These are phyloP conservation scores for Climacteris rufus DNA, from an alignment of 2,113 vertebrate genomes.

Conservation along the genomic window DNA sequence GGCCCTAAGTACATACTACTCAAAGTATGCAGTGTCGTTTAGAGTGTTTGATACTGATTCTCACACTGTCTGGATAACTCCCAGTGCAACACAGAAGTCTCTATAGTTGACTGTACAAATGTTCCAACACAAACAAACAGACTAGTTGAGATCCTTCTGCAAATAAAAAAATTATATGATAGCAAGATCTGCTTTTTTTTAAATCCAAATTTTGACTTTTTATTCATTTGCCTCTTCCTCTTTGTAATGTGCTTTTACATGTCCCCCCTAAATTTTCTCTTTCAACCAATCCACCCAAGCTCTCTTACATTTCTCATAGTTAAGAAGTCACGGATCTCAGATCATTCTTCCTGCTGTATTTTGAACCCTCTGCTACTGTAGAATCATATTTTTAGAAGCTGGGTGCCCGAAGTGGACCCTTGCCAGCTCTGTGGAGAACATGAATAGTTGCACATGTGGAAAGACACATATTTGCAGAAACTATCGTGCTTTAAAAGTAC, in stretches of 20 bases:
- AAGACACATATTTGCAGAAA: background rate
- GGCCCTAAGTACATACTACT: background rate
- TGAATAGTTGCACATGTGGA: background rate
- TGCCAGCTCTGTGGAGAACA: background rate
- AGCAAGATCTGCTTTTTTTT: background rate
- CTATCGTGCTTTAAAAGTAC: background rate
- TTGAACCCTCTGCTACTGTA: background rate
- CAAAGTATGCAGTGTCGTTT: background rate
- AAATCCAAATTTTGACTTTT: background rate
- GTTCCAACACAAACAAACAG: background rate
- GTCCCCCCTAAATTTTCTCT: background rate
- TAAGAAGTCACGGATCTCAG: background rate
- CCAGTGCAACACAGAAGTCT: background rate
- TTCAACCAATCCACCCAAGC: background rate
- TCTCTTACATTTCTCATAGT: background rate
- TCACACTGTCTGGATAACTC: slow-evolving; percentile 5
- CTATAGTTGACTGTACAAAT: background rate
- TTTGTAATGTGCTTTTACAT: background rate
- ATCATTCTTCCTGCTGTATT: background rate
- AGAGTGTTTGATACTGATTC: background rate
- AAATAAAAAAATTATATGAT: background rate
- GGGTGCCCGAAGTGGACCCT: background rate
- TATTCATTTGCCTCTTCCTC: background rate
- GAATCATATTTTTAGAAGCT: background rate
- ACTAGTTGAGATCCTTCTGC: background rate